Conservation (phyloP, 2,113 vertebrate species). For the Poeciliopsis occidentalis region DNA sequence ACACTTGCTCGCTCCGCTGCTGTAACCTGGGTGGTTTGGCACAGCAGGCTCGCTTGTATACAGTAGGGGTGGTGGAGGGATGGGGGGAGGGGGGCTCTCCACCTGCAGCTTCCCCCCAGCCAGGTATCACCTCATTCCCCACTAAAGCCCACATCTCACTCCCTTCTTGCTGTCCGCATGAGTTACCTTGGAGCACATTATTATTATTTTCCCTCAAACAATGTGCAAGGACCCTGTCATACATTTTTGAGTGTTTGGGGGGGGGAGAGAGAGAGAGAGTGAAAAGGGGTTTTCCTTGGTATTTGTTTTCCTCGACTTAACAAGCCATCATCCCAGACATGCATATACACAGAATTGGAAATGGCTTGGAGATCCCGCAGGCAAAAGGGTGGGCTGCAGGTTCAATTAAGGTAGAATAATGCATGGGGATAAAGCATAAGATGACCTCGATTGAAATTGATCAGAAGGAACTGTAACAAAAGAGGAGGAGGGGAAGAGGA, state of each 20-base stretch:
- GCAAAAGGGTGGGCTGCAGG: conserved; percentile 60
- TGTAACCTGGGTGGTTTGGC: conserved; percentile 55
- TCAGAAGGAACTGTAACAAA: conserved; percentile 60
- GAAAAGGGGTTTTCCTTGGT: conserved; percentile 53
- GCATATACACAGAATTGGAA: conserved; percentile 53
- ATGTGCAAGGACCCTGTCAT: conserved; percentile 42
- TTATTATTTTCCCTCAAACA: conserved; percentile 43
- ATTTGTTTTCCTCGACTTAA: conserved; percentile 72
- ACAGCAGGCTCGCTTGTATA: conserved; percentile 64
- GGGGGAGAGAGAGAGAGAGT: conserved; percentile 33
- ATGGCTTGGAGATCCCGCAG: conserved; percentile 60
- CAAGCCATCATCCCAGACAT: conserved; percentile 69
- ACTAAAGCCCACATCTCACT: conserved; percentile 15
- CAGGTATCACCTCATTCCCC: conserved; percentile 42
- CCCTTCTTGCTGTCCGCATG: conserved; percentile 51
- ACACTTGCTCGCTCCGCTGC: conserved; percentile 28
- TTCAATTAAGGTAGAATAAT: conserved; percentile 76
- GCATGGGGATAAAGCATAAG: conserved; percentile 63
- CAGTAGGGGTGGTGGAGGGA: conserved; percentile 14
- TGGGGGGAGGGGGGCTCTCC: conserved; percentile 30
- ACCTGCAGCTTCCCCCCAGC: conserved; percentile 61
- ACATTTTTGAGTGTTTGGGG: conserved; percentile 52
- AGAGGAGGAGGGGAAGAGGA: neutral
- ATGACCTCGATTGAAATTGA: conserved; percentile 71
- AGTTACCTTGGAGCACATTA: conserved; percentile 41